Evolutionary conservation across 2,797 vertebrate species (phyloP).

Genomic region (Periparus ater): DNA sequence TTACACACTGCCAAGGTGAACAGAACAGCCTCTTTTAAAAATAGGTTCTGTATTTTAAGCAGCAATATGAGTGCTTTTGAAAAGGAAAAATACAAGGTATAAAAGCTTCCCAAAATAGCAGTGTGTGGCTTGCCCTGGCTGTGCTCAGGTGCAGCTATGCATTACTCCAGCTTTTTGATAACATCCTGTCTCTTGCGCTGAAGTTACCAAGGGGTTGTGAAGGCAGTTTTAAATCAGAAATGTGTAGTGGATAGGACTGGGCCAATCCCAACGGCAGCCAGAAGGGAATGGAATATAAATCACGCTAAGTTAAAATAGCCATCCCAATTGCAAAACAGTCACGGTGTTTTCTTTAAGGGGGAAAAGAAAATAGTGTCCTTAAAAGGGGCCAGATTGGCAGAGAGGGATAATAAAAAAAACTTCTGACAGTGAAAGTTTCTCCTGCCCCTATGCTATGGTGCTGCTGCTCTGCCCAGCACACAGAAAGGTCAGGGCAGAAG

Average conservation of each 20-base stretch:
- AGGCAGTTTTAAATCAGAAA: constrained; percentile 39
- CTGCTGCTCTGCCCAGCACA: background rate
- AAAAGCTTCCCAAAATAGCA: constrained; percentile 48
- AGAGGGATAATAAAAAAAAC: background rate
- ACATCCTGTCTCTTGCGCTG: constrained; percentile 29
- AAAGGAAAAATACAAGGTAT: constrained; percentile 47
- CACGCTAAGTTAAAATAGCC: constrained; percentile 26
- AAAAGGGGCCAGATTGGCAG: constrained; percentile 28
- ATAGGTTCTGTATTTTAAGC: constrained; percentile 36
- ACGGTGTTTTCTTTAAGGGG: constrained; percentile 44
- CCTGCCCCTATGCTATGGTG: background rate
- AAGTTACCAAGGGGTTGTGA: background rate
- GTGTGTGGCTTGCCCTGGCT: background rate
- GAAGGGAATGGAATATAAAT: constrained; percentile 46
- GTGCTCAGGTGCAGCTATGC: constrained; percentile 38
- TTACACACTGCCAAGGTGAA: background rate
- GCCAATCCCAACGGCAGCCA: background rate
- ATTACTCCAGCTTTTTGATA: constrained; percentile 35
- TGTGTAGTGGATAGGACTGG: background rate
- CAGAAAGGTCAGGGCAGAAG: background rate
- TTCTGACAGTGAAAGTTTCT: constrained; percentile 36
- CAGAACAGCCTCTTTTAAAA: background rate
- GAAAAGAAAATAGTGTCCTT: constrained; percentile 38
- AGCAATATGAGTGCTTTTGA: constrained; percentile 9
- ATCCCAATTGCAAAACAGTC: constrained; percentile 27